Evolutionary conservation across 2,888 invertebrate species (phyloP), one percentile per base, ranked within the genome.

Genomic region (Sesamia inferens): DNA sequence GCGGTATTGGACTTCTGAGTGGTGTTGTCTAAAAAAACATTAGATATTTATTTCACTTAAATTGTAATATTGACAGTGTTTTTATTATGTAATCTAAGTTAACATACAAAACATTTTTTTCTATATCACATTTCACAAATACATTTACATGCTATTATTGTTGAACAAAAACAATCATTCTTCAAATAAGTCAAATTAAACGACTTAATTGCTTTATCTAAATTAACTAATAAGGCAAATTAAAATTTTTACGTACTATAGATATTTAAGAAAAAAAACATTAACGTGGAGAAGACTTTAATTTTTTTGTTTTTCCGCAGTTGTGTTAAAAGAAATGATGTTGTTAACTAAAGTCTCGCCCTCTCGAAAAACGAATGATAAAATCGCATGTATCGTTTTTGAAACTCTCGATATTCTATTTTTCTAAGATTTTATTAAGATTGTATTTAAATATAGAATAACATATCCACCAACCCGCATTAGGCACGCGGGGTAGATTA

Each of bases 1-100:
- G 68, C 59, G 74, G 64, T 70, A 74, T 69, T 74, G 59, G 57
- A 63, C 54, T 63, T 14, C 10, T 14, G 47, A 14, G 54, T 51
- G 24, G 11, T 66, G 13, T 8, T 11, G 16, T 2, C 13, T 7
- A 39, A 51, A 64, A 55, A 48, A 31, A n/a, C 7, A 0, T 1
- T 2, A 22, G 3, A 11, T 48, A 19, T 14, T n/a, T 59, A 13
- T 16, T 8, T 47, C 1, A 31, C 0, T 11, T 19, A 62, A 47
- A 48, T 42, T 54, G 0, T 1, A 31, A 24, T 19, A 11, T 22
- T 63, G 14, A 31, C 7, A 8, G 16, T 64, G 24, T 48, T 55
- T 54, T 63, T 71, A 51, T 51, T 74, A 62, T 54, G 42, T 22
- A 39, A 47, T 48, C 11, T 6, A 62, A 58, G 78, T 75, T 68